Evolutionary conservation across 2,888 invertebrate genomes (phyloP), one percentile per base, ranked within the genome.

Genomic region (Aphodius sticticus): DNA sequence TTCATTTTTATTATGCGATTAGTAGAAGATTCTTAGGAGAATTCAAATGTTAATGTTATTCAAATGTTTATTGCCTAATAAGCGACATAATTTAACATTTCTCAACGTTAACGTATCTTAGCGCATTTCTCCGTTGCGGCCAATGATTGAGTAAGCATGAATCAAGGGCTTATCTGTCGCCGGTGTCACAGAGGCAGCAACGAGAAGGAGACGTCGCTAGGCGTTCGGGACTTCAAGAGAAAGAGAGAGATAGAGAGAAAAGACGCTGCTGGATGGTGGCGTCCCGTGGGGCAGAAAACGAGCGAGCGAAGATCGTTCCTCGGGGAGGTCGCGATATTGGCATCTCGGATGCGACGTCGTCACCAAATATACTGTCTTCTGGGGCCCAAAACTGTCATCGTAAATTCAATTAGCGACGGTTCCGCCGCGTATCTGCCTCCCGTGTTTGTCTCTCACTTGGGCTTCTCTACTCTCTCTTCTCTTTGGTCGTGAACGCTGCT

Each of bases 321-420:
- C 83, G 81, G 88, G 87, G 88, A 88, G 83, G 77, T 83, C 84
- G 84, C 86, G 87, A 88, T 88, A 88, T 88, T 87, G 88, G 87
- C 87, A 88, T 87, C 88, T 87, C 85, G 86, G 86, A 87, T 87
- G 86, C 87, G 86, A 87, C 87, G 88, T 88, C 88, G 87, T 87
- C 88, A 87, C 87, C 87, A 87, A 88, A 88, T 88, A 88, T 88
- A 88, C 88, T 86, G 87, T 88, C 88, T 87, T 87, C 86, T 85
- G 87, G 88, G 88, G 87, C 86, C 84, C 85, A 53, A 85, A 86
- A 86, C 87, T 87, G 88, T 88, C 88, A 87, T 88, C 88, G 88
- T 88, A 88, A 88, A 88, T 88, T 88, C 88, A 88, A 88, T 88
- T 88, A 88, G 87, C 86, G 86, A 85, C 86, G 84, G 86, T 85